phyloP scores from a whole-genome alignment of 2,888 invertebrate species.

The Oscheius sp. region DNA sequence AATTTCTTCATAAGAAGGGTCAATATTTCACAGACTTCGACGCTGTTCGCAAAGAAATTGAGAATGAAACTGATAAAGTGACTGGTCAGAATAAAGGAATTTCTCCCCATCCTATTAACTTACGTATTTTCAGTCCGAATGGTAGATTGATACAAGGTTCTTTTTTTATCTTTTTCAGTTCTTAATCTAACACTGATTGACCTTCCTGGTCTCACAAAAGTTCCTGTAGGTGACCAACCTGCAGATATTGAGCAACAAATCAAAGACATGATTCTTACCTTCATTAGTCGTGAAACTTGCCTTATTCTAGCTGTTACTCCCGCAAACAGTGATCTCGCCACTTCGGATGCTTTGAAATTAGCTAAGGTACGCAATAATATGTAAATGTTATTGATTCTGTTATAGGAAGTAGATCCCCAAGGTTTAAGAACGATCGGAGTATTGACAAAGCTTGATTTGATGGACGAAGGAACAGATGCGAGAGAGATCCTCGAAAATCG shows the following conservation, averaged over 20 bases:
- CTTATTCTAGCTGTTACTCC: constrained; percentile 72
- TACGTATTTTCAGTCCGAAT: constrained; percentile 96
- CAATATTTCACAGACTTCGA: constrained; percentile 95
- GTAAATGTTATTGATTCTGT: neutral
- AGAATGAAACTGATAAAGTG: constrained; percentile 94
- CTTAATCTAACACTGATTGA: constrained; percentile 76
- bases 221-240: constrained; percentile 77
- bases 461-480: constrained; percentile 99
- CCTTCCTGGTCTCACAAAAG: constrained; percentile 76
- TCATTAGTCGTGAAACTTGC: constrained; percentile 69
- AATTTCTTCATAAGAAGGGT: constrained; percentile 97
- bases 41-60: constrained; percentile 88
- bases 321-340: constrained; percentile 80
- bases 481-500: constrained; percentile 96
- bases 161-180: constrained; percentile 70
- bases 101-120: constrained; percentile 96
- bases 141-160: constrained; percentile 79
- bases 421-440: constrained; percentile 98
- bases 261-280: constrained; percentile 75
- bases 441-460: constrained; percentile 96
- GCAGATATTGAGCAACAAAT: constrained; percentile 76
- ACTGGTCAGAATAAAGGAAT: constrained; percentile 99
- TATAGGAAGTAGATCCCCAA: constrained; percentile 71
- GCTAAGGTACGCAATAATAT: constrained; percentile 73
- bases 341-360: constrained; percentile 96